A percentile compares a stretch with the other conserved stretches of the same genome.
These are phyloP conservation scores for Timema podura DNA, from an alignment of 2,888 invertebrate species.

Conservation along the genomic window DNA sequence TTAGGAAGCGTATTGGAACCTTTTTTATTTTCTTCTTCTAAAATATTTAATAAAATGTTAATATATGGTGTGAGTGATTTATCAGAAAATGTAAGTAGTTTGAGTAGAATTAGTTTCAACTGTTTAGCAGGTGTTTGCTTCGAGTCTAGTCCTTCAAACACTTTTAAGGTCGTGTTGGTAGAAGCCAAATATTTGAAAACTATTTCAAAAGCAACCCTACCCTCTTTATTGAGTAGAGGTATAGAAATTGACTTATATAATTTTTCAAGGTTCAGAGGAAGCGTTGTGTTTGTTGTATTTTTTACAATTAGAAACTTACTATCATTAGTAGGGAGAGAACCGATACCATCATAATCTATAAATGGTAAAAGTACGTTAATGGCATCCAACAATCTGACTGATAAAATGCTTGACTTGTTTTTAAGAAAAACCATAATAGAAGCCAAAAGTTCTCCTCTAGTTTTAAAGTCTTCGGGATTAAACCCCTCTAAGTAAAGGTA, in stretches of 20 bases:
- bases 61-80: neutral
- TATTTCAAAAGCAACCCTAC: constrained; percentile 17
- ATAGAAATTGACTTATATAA: constrained; percentile 19
- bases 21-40: neutral
- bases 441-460: constrained; percentile 19
- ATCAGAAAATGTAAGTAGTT: constrained; percentile 14
- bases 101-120: constrained; percentile 19
- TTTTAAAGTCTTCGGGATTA: constrained; percentile 15
- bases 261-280: constrained; percentile 20
- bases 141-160: constrained; percentile 19
- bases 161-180: constrained; percentile 11
- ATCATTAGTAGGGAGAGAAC: constrained; percentile 19
- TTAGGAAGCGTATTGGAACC: constrained; percentile 15
- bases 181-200: constrained; percentile 21
- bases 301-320: constrained; percentile 20
- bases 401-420: neutral
- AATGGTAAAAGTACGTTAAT: constrained; percentile 14
- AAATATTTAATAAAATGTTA: neutral
- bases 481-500: constrained; percentile 15
- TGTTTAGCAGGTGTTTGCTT: constrained; percentile 10
- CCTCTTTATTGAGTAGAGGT: constrained; percentile 14
- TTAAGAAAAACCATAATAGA: constrained; percentile 7
- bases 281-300: constrained; percentile 17
- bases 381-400: too few species aligned
- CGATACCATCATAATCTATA: constrained; percentile 16